Conservation (phyloP, 1,140 invertebrate genomes). For the Drosophila arizonae region DNA sequence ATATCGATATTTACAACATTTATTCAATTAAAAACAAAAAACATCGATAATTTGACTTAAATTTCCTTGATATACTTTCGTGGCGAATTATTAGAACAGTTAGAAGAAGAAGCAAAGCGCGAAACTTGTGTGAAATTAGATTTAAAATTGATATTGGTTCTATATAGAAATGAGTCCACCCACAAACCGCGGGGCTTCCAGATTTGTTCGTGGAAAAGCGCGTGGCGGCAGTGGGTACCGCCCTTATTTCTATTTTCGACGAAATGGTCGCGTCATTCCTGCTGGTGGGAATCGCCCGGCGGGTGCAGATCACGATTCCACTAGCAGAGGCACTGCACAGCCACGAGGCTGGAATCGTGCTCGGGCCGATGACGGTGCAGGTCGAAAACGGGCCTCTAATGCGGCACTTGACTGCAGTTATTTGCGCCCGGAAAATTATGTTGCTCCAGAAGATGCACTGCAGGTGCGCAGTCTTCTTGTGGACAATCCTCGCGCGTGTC, state of each 20-base stretch:
- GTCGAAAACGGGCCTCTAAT: conserved; percentile 8
- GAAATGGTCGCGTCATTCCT: conserved; percentile 72
- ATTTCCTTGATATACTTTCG: not conserved
- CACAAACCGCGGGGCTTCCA: conserved; percentile 39
- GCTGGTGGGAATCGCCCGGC: conserved; percentile 46
- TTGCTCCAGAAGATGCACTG: conserved; percentile 62
- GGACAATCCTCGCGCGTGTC: conserved; percentile 82
- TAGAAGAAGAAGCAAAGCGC: conserved; percentile 25
- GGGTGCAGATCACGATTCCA: not conserved
- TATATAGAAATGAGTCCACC: conserved; percentile 41
- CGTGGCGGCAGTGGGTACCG: conserved; percentile 63
- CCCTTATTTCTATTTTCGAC: conserved; percentile 74
- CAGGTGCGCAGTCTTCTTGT: conserved; percentile 56
- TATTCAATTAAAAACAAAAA: not conserved
- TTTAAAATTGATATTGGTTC: conserved; percentile 5
- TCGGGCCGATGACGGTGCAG: not conserved
- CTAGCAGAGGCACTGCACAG: not conserved
- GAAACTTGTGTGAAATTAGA: conserved; percentile 7
- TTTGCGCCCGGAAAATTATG: conserved; percentile 66
- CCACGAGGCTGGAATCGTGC: conserved; percentile 53
- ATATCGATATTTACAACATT: not conserved
- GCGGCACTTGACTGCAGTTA: conserved; percentile 46
- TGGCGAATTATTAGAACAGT: not conserved
- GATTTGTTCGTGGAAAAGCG: conserved; percentile 61
- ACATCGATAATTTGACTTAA: not conserved